These are phyloP conservation scores for Drosophila vallismaia DNA, from an alignment of 2,888 invertebrate species.

Conservation along the genomic window DNA sequence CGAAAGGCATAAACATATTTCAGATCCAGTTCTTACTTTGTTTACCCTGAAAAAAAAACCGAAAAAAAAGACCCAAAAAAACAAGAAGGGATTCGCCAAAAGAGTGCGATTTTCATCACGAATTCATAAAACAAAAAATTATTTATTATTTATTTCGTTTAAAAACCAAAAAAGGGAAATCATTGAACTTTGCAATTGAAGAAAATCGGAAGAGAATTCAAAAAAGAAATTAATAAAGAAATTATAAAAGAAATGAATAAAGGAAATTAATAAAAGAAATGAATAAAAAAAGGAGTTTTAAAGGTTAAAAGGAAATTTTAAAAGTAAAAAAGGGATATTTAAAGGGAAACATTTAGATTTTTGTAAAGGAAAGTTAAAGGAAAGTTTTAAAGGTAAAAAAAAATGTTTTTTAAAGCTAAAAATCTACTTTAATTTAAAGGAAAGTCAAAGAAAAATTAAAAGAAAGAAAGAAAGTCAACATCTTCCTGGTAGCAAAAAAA, in stretches of 20 bases:
- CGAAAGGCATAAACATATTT: background rate
- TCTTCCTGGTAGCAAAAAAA: no score
- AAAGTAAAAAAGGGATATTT: no score
- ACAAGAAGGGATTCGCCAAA: background rate
- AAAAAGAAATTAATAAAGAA: background rate
- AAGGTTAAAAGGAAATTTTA: no score
- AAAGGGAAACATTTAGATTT: no score
- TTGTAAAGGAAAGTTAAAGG: no score
- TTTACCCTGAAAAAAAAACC: background rate
- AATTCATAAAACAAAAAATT: background rate
- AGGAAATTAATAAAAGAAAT: background rate
- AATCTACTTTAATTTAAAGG: no score
- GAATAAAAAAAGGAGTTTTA: no score
- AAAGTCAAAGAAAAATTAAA: no score
- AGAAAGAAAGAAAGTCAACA: no score
- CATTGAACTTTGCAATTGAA: background rate
- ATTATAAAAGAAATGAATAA: no score
- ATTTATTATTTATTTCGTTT: background rate
- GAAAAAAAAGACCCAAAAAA: background rate
- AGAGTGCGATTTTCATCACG: background rate
- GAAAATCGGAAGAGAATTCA: background rate
- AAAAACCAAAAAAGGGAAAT: background rate
- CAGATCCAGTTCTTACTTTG: constrained; percentile 5
- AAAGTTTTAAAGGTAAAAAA: no score
- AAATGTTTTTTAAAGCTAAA: no score